phyloP scores from a whole-genome alignment of 2,113 vertebrate genomes.

The Prolemur simus region DNA sequence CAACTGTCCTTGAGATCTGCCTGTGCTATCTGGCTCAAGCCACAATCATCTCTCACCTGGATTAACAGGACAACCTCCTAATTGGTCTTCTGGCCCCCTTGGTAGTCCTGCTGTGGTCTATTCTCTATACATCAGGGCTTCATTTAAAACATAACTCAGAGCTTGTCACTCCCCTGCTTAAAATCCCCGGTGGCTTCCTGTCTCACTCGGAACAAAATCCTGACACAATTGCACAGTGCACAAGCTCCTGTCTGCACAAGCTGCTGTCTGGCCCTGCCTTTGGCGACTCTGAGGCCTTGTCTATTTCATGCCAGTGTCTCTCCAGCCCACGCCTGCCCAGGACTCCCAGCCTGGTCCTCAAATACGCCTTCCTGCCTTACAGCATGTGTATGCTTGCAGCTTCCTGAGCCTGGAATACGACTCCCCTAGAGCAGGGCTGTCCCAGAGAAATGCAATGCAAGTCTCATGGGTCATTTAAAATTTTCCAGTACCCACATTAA shows the following conservation, averaged over 20 bases:
- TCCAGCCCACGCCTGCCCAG: background rate
- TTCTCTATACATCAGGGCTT: background rate
- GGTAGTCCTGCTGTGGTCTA: too few species aligned
- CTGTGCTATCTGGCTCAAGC: background rate
- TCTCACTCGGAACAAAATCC: background rate
- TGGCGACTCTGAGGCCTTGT: background rate
- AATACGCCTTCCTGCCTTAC: background rate
- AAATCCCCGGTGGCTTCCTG: background rate
- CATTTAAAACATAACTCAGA: background rate
- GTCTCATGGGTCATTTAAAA: rapidly evolving
- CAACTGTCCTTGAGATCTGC: too few species aligned
- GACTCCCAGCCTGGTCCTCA: background rate
- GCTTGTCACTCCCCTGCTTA: background rate
- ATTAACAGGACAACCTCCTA: background rate
- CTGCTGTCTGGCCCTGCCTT: background rate
- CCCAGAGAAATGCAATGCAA: rapidly evolving
- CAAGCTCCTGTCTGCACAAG: rapidly evolving
- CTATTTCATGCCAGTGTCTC: background rate
- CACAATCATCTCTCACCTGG: background rate
- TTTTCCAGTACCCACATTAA: background rate
- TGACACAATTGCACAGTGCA: rapidly evolving
- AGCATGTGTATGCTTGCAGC: background rate
- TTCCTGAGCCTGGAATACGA: background rate
- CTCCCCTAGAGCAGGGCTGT: background rate
- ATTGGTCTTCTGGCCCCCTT: too few species aligned